Evolutionary conservation across 2,888 invertebrate species (phyloP), one percentile per base, ranked within the genome.

Genomic region (Orthosia gothica): DNA sequence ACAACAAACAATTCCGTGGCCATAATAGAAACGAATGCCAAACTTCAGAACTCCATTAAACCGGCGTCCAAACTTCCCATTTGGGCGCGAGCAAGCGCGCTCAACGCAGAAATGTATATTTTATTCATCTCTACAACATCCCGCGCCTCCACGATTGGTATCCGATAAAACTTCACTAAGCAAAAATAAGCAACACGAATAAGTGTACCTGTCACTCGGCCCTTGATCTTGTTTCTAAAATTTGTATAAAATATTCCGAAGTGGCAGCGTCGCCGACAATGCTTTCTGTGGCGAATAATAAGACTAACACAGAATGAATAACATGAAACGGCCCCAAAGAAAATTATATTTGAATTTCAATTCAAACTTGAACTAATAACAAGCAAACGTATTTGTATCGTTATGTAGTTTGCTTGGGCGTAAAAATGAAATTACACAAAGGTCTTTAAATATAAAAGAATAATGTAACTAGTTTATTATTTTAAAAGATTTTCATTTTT

Each of bases 241-340:
- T 96, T 96, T 96, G 96, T 96, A 96, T 96, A 96, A 96, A 95
- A 95, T 96, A 96, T 96, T 95, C 96, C 89, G 93, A 91, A 90
- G 90, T 90, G 91, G 91, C 91, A 92, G 92, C 92, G 92, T 91
- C 94, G 93, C 93, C 92, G 93, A 92, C 94, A 93, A 91, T 93
- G 91, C 91, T 90, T 92, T 92, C 87, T 91, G 91, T 92, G 89
- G 90, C 89, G 89, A 91, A 93, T 91, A 93, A 93, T 89, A 92
- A 91, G 88, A 89, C 89, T 89, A 91, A 91, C 87, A 88, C 89
- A 90, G 91, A 91, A 91, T 85, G 89, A 89, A 91, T 88, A 89
- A 91, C 87, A 90, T 82, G 89, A 91, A 90, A 81, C 58, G 82
- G 76, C 70, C 87, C 74, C 78, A 85, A 85, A 81, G 81, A 88